Conservation (phyloP, 2,888 invertebrate species). For the Phytoseiulus persimilis region DNA sequence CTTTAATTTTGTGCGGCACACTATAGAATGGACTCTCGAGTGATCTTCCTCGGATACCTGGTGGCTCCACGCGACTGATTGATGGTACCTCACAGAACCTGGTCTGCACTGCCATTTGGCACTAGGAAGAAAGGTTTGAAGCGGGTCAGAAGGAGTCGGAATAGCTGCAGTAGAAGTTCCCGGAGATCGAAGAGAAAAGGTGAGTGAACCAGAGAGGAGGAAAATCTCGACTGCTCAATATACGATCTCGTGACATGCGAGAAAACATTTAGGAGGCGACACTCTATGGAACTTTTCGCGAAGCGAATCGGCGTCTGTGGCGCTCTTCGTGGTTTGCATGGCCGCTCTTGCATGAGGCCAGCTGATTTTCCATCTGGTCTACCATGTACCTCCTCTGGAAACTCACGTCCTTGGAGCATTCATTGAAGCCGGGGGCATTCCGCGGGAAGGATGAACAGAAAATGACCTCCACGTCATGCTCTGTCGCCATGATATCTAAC, state of each 20-base stretch:
- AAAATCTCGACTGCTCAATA: neutral
- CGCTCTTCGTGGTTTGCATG: no score
- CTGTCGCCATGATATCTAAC: no score
- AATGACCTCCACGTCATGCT: no score
- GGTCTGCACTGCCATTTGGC: neutral
- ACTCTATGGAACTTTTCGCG: no score
- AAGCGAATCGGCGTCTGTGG: no score
- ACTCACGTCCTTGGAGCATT: no score
- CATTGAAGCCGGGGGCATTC: no score
- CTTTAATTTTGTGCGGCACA: neutral
- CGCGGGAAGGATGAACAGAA: no score
- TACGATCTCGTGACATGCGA: neutral
- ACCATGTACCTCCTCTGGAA: no score
- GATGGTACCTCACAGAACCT: slow-evolving; percentile 5
- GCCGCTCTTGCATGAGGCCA: no score
- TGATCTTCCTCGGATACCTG: neutral
- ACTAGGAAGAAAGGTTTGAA: neutral
- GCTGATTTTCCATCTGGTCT: no score
- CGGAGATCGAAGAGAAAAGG: neutral
- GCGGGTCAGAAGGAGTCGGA: neutral
- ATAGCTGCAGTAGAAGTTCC: neutral
- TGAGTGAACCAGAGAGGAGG: neutral
- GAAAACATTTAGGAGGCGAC: no score
- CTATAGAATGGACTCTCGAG: neutral
- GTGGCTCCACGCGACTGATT: neutral